Evolutionary conservation across 2,888 invertebrate genomes (phyloP), one percentile per base, ranked within the genome.

Genomic region (Crepidodera aurea): DNA sequence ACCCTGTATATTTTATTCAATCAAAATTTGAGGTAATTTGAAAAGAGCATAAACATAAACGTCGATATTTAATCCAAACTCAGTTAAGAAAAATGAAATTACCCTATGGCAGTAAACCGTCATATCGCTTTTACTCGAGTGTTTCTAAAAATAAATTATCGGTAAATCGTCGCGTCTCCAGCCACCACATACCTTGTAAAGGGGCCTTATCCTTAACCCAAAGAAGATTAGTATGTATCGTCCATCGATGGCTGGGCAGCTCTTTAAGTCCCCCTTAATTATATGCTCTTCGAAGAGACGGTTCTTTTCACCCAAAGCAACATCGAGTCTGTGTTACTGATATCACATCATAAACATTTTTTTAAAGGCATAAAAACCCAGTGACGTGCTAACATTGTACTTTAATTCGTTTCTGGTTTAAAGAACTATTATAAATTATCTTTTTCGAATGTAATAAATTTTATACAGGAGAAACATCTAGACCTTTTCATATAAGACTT

Each of bases 241-340:
- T 54, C 32, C 54, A 40, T 44, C 44, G 50, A 27, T 50, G 50
- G 25, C 53, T 16, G 27, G 22, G 22, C n/a, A n/a, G n/a, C 40
- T 53, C 40, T 27, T 54, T 44, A 42, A 54, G 8, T 54, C 32
- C 42, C 27, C 51, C 53, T 34, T 64, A 66, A 61, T 66, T 59
- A 66, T 66, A 62, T 48, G 58, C 44, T 57, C 42, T 51, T 12
- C 27, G 34, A 42, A 53, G 53, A 60, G 57, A 54, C 56, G 60
- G 58, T 51, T 56, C 40, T 66, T 56, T 61, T 55, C 63, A 66
- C 63, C 66, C 58, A 48, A 51, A 56, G 63, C 66, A 55, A 60
- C 58, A 60, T 51, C 60, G 4, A 29, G 34, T 34, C 13, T 16
- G 18, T 54, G 29, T 27, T 54, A 54, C 29, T 22, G 54, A 54